Percentiles rank a stretch among this genome's conserved stretches.
Conservation (phyloP, 2,888 invertebrate genomes). For the Coenonympha glycerion region DNA sequence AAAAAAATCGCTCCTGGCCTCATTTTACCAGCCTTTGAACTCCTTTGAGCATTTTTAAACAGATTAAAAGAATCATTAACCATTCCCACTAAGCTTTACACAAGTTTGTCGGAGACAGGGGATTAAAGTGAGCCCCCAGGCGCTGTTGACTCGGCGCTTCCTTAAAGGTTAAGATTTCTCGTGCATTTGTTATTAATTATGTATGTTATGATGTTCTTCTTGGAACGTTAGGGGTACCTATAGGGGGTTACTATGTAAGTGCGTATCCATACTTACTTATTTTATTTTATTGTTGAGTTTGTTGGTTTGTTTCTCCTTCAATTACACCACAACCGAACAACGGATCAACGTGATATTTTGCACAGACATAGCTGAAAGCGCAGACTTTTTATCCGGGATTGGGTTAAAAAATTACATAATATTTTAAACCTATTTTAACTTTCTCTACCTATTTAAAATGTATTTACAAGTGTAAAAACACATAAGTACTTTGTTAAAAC, state of each 20-base stretch:
- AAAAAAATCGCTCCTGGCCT: constrained; percentile 19
- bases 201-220: constrained; percentile 19
- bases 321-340: no score
- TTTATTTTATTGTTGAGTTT: no score
- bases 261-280: not conserved
- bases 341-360: no score
- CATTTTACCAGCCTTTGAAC: constrained; percentile 43
- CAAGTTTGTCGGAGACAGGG: constrained; percentile 54
- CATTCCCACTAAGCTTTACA: constrained; percentile 56
- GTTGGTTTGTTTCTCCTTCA: no score
- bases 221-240: not conserved
- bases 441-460: no score
- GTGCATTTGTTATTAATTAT: constrained; percentile 20
- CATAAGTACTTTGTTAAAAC: no score
- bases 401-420: no score
- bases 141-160: constrained; percentile 29
- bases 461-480: no score
- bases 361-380: no score
- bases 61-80: constrained; percentile 72
- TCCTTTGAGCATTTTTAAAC: constrained; percentile 64
- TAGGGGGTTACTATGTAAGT: not conserved
- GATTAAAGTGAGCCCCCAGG: constrained; percentile 61
- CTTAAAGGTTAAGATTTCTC: constrained; percentile 19
- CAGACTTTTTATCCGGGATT: no score
- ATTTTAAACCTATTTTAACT: no score